A percentile compares a stretch with the other conserved stretches of the same genome.
These are phyloP conservation scores for Embiotoca jacksoni DNA, from an alignment of 2,113 vertebrate genomes.

Conservation along the genomic window DNA sequence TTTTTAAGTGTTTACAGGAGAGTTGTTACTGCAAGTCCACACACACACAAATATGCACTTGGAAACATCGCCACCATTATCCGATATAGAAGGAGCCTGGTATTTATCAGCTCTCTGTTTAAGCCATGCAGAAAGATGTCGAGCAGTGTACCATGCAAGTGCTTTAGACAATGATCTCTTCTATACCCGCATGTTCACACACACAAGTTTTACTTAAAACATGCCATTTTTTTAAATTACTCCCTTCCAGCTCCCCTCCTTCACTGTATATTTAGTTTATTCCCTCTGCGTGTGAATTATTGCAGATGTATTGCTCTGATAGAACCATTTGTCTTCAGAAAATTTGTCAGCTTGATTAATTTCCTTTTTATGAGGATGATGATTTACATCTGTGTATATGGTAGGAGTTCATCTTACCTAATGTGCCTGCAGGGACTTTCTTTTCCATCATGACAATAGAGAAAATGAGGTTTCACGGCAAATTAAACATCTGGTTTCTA, in stretches of 20 bases:
- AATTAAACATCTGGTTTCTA: slow-evolving; percentile 11
- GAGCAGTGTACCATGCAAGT: slow-evolving; percentile 19
- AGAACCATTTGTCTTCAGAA: slow-evolving; percentile 35
- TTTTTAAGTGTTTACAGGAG: not conserved
- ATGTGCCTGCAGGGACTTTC: not conserved
- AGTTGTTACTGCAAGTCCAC: too few species aligned
- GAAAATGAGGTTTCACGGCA: not conserved
- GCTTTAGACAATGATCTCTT: slow-evolving; percentile 35
- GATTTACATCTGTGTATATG: slow-evolving; percentile 3
- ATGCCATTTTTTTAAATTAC: not conserved
- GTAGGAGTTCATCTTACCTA: not conserved
- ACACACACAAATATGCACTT: not conserved
- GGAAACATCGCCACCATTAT: slow-evolving; percentile 16
- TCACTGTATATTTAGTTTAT: slow-evolving; percentile 30
- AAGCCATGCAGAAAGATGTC: slow-evolving; percentile 51
- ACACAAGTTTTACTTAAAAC: not conserved
- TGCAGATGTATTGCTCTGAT: slow-evolving; percentile 10
- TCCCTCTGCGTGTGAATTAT: slow-evolving; percentile 3
- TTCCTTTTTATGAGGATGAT: slow-evolving; percentile 4
- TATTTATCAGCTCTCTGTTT: slow-evolving; percentile 44
- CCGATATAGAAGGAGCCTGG: slow-evolving; percentile 7
- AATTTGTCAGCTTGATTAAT: slow-evolving; percentile 13
- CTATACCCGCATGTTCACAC: not conserved
- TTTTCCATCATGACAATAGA: not conserved
- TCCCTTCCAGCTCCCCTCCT: slow-evolving; percentile 1